Percentiles rank a stretch among this genome's conserved stretches.
Conservation (phyloP, 2,888 invertebrate genomes). For the Dendrolimus pini region DNA sequence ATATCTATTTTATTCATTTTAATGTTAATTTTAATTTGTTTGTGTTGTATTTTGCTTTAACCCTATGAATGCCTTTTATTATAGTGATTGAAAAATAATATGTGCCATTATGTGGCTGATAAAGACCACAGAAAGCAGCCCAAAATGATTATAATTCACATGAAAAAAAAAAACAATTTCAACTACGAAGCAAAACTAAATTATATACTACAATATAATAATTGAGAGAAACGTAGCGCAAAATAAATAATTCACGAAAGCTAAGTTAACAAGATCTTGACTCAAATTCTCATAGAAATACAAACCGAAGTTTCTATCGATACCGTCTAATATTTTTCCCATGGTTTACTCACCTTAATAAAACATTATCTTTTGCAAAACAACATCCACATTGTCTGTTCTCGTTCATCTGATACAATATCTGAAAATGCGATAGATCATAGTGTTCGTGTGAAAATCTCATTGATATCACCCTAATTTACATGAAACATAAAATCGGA, state of each 20-base stretch:
- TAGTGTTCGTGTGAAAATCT: slow-evolving; percentile 15
- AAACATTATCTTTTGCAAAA: background rate
- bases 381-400: background rate
- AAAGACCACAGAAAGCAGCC: too few relatives aligned
- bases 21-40: too few relatives aligned
- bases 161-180: too few relatives aligned
- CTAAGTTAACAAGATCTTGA: slow-evolving; percentile 16
- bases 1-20: too few relatives aligned
- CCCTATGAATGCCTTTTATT: too few relatives aligned
- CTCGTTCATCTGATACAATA: background rate
- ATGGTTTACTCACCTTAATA: slow-evolving; percentile 1
- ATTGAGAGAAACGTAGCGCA: slow-evolving; percentile 12
- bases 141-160: too few relatives aligned
- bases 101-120: too few relatives aligned
- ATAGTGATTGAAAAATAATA: too few relatives aligned
- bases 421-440: slow-evolving; percentile 7
- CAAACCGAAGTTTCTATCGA: background rate
- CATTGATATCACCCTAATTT: slow-evolving; percentile 19
- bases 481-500: slow-evolving; percentile 18
- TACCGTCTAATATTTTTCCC: background rate
- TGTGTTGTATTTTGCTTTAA: too few relatives aligned
- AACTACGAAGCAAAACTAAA: too few relatives aligned
- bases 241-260: slow-evolving; percentile 16
- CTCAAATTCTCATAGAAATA: slow-evolving; percentile 18
- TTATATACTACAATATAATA: too few relatives aligned